Base-by-base conservation (phyloP, 2,797 vertebrate species). In the Cuculus canorus region DNA sequence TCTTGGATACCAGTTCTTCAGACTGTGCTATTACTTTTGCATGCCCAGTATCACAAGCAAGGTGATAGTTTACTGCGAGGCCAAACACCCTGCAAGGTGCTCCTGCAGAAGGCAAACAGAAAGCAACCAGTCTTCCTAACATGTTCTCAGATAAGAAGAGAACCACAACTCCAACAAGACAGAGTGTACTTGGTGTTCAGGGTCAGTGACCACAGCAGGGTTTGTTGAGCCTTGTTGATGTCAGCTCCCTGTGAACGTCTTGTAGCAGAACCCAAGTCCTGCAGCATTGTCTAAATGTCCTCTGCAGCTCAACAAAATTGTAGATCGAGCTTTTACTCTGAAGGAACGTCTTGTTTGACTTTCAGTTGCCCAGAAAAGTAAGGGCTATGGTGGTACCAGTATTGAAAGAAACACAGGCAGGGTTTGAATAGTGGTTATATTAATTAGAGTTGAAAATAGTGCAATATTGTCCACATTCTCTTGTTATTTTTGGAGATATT, bases 331-430 rank as follows among this genome's bases (percentile, higher is more conserved):
- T 65, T 86, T 61, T 68, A 2, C 13, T 23, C 10, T 24, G 63
- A 41, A 71, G 35, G 41, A 53, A 48, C 14, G 4, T 10, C 4
- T 25, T 0, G 0, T 47, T 76, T 28, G 85, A 73, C 28, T 84
- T 83, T 4, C 41, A 28, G 14, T 41, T 82, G 52, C 25, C n/a
- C 11, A 4, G 6, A 14, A 59, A 57, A 3, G 3, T 57, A 5
- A 57, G 11, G n/a, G 11, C 35, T 28, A 5, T 19, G 2, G 25
- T 2, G 19, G 41, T 28, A 28, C 47, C 0, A 2, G 1, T 15
- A 6, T 1, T 10, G 60, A 47, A 64, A 73, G 54, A 75, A 59
- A 37, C 6, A 2, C 23, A 76, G 61, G 5, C 39, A 4, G 32
- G 11, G 19, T 37, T 77, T 47, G 24, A 39, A 4, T 27, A 22